Conservation (phyloP, 2,797 vertebrate genomes). For the Gymnothorax reevesii region DNA sequence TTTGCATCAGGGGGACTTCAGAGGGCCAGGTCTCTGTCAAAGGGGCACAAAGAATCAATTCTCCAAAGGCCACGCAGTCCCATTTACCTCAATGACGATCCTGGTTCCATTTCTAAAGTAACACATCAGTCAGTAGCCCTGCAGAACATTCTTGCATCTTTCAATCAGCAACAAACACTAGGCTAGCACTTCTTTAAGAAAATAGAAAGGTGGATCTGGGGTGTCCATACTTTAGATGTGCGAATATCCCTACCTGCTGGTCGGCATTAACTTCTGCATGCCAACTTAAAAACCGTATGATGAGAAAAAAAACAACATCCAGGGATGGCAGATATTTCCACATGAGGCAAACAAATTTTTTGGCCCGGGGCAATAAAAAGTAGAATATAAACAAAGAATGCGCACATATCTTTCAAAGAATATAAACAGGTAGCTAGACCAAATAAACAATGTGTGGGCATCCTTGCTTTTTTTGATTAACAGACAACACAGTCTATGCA, state of each 20-base stretch:
- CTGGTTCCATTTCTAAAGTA: not conserved
- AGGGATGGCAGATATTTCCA: not conserved
- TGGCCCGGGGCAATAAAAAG: no score
- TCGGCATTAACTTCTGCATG: not conserved
- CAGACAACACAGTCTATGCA: not conserved
- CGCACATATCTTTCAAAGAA: no score
- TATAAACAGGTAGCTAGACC: no score
- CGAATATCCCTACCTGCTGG: not conserved
- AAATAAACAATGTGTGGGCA: no score
- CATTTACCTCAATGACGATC: not conserved
- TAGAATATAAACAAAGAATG: no score
- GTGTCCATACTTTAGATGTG: not conserved
- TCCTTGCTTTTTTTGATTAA: not conserved
- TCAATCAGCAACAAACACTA: not conserved
- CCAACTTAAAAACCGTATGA: not conserved
- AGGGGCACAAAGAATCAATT: not conserved
- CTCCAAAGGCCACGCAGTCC: not conserved
- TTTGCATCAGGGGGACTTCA: slow-evolving; percentile 19
- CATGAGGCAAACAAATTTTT: no score
- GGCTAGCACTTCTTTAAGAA: not conserved
- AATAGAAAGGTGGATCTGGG: not conserved
- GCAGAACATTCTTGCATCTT: not conserved
- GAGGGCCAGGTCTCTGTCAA: not conserved
- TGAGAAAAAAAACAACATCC: not conserved
- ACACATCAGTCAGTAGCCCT: not conserved